Percentiles rank a stretch among this genome's conserved stretches.
Evolutionary conservation across 1,140 invertebrate genomes (phyloP).

Genomic region (Chrysoperla carnea): DNA sequence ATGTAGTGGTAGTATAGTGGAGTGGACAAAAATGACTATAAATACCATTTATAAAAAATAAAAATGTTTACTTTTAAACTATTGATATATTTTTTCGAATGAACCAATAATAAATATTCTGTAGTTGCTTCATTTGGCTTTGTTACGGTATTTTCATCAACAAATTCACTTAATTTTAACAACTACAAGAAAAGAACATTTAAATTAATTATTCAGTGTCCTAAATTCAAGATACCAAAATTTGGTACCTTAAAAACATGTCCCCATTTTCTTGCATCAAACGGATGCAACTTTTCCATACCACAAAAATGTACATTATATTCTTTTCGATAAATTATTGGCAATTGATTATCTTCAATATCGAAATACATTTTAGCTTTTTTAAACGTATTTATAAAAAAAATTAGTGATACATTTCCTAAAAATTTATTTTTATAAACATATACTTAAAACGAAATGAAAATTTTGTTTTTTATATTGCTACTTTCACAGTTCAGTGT

Average conservation of each 20-base stretch:
- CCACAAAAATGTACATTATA: constrained; percentile 72
- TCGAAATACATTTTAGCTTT: constrained; percentile 14
- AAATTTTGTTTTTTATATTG: background rate
- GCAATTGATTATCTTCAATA: constrained; percentile 28
- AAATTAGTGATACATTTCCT: background rate
- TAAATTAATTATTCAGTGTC: constrained; percentile 4
- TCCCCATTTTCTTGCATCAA: constrained; percentile 74
- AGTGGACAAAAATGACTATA: too few species aligned
- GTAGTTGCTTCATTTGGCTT: constrained; percentile 49
- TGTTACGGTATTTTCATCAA: constrained; percentile 32
- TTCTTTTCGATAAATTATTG: constrained; percentile 55
- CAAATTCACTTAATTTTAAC: constrained; percentile 30
- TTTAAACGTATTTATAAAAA: background rate
- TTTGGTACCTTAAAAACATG: constrained; percentile 45
- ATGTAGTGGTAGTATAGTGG: too few species aligned
- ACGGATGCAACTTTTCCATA: constrained; percentile 71
- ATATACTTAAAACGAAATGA: constrained; percentile 3
- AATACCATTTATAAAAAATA: background rate
- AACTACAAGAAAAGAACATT: constrained; percentile 26
- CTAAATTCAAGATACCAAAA: constrained; percentile 5
- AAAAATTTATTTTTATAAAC: constrained; percentile 4
- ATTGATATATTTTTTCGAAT: constrained; percentile 51
- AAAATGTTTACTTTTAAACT: constrained; percentile 36
- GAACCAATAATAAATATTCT: constrained; percentile 50
- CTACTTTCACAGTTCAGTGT: constrained; percentile 5